A percentile compares a stretch with the other conserved stretches of the same genome.
phyloP scores from a whole-genome alignment of 2,888 invertebrate genomes.

The Syritta pipiens region DNA sequence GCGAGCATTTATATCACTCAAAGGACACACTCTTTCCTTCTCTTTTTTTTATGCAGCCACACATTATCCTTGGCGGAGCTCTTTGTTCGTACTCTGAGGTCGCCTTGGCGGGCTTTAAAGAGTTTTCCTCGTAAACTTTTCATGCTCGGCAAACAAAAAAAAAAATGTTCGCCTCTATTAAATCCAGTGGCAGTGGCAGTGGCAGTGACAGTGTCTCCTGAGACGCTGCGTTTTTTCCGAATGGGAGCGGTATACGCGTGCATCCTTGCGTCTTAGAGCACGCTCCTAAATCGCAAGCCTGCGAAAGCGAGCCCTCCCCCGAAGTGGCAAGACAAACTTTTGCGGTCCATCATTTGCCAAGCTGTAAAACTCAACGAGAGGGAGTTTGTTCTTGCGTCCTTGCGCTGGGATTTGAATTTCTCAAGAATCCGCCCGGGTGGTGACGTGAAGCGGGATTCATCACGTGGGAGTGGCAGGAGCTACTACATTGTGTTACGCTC shows the following conservation, averaged over 20 bases:
- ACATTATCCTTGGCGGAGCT: conserved; percentile 5
- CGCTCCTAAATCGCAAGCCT: not conserved
- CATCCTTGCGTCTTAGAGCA: not conserved
- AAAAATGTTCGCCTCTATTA: not conserved
- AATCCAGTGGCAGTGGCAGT: no score
- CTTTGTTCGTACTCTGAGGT: not conserved
- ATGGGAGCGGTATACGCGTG: no score
- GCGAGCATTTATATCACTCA: conserved; percentile 47
- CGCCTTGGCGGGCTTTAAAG: not conserved
- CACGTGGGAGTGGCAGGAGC: not conserved
- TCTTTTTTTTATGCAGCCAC: conserved; percentile 5
- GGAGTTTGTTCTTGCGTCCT: not conserved
- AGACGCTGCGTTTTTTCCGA: no score
- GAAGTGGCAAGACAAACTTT: conserved; percentile 16
- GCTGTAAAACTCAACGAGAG: conserved; percentile 9
- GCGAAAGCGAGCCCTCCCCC: not conserved
- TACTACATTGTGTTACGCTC: not conserved
- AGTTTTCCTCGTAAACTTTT: conserved; percentile 11
- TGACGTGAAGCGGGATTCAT: not conserved
- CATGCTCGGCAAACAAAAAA: not conserved
- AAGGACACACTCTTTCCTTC: not conserved
- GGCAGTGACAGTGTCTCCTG: no score
- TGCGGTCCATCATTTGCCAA: not conserved
- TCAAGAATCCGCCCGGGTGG: not conserved
- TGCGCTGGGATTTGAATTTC: conserved; percentile 15